Conservation (phyloP, 53 echinoderm and acorn worm genomes). For the Holothuria scabra region DNA sequence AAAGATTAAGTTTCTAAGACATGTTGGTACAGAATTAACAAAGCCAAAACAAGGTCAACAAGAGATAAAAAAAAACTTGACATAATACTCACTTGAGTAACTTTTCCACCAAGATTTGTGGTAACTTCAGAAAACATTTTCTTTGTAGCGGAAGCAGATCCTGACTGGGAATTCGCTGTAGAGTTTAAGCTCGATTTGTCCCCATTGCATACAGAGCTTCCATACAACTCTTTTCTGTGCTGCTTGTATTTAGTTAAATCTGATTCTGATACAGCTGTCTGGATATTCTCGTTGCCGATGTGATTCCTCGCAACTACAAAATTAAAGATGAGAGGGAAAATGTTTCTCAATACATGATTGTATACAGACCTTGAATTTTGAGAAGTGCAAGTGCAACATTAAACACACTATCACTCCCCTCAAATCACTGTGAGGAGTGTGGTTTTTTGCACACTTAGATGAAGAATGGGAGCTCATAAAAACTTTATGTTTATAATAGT, state of each 20-base stretch:
- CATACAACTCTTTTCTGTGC: constrained; percentile 17
- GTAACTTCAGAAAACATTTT: constrained; percentile 44
- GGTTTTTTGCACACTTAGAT: too few relatives aligned
- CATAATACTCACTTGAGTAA: constrained; percentile 67
- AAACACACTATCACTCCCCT: too few relatives aligned
- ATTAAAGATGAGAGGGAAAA: too few relatives aligned
- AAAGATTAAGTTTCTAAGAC: too few relatives aligned
- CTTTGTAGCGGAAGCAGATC: constrained; percentile 15
- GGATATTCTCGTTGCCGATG: constrained; percentile 29
- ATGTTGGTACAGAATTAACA: too few relatives aligned
- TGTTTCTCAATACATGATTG: too few relatives aligned
- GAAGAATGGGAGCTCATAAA: too few relatives aligned
- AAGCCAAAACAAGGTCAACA: neutral
- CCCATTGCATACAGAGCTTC: constrained; percentile 3
- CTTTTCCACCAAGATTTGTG: constrained; percentile 62
- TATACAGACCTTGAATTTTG: too few relatives aligned
- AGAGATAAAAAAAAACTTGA: neutral
- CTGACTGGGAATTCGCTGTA: constrained; percentile 14
- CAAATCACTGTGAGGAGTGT: too few relatives aligned
- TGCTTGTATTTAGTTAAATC: constrained; percentile 72
- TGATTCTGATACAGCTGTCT: constrained; percentile 79
- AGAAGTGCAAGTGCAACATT: too few relatives aligned
- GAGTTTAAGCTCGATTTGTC: constrained; percentile 41
- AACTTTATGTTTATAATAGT: too few relatives aligned
- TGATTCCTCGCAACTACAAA: constrained; percentile 29